Evolutionary conservation across 2,888 invertebrate species (phyloP).

Genomic region (Drosophila mimetica): DNA sequence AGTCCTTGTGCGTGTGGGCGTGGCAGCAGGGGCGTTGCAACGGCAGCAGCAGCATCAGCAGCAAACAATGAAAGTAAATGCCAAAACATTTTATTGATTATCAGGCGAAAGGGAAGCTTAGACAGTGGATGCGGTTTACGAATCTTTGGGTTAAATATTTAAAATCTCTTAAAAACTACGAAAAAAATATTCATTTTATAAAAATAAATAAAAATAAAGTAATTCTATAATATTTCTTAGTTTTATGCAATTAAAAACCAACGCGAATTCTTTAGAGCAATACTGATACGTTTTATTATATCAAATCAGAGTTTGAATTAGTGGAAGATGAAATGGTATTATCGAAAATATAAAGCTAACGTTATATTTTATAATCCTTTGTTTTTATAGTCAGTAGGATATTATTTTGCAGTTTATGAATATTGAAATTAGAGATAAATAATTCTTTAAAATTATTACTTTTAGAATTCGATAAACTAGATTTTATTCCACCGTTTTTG

Average conservation of each 20-base stretch:
- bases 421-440: no score
- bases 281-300: no score
- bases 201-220: no score
- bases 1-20: constrained; percentile 58
- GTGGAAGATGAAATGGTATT: no score
- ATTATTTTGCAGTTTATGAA: no score
- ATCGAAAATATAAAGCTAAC: no score
- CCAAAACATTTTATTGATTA: constrained; percentile 81
- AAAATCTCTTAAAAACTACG: neutral
- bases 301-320: no score
- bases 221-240: no score
- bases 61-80: constrained; percentile 80
- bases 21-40: constrained; percentile 69
- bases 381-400: no score
- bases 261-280: no score
- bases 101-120: constrained; percentile 58
- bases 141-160: neutral
- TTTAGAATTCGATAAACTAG: neutral
- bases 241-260: no score
- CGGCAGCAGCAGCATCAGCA: constrained; percentile 73
- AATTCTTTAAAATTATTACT: neutral
- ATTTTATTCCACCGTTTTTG: constrained; percentile 45
- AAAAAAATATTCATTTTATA: neutral
- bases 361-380: no score
- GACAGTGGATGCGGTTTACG: constrained; percentile 36